Conservation (phyloP, 1,140 invertebrate genomes). For the Coelopa frigida region DNA sequence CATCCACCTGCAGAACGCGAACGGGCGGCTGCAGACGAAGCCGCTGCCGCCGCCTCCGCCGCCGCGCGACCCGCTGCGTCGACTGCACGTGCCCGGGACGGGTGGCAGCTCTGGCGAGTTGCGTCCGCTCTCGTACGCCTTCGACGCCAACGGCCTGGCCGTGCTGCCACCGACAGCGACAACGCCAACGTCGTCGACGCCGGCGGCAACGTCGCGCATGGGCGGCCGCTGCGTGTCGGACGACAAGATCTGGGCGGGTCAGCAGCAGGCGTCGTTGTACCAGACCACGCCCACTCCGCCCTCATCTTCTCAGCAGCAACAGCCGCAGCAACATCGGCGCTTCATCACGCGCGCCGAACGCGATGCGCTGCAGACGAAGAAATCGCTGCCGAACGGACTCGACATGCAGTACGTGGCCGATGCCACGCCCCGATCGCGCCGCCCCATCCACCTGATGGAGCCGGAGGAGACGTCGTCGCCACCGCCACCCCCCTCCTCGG, state of each 20-base stretch:
- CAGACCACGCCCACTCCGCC: slow-evolving; percentile 23
- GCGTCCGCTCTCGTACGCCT: slow-evolving; percentile 49
- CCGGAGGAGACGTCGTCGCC: background rate
- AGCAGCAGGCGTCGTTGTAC: slow-evolving; percentile 42
- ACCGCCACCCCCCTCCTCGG: slow-evolving; percentile 19
- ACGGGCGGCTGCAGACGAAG: slow-evolving; percentile 23
- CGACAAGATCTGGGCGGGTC: slow-evolving; percentile 46
- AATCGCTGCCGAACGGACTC: slow-evolving; percentile 36
- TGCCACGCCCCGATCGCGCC: slow-evolving; percentile 56
- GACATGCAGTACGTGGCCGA: slow-evolving; percentile 60
- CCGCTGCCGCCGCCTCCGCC: slow-evolving; percentile 58
- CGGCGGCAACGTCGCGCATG: background rate
- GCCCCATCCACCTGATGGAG: slow-evolving; percentile 53
- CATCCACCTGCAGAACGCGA: slow-evolving; percentile 30
- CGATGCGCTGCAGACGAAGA: slow-evolving; percentile 30
- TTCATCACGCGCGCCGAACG: slow-evolving; percentile 32
- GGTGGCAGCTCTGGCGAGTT: slow-evolving; percentile 25
- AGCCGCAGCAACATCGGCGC: slow-evolving; percentile 24
- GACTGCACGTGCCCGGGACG: slow-evolving; percentile 25
- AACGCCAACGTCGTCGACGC: too few relatives aligned
- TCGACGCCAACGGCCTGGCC: slow-evolving; percentile 34
- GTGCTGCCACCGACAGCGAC: background rate
- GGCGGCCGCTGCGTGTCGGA: slow-evolving; percentile 38
- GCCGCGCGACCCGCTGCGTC: slow-evolving; percentile 59
- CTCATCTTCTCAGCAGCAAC: slow-evolving; percentile 25